Conservation (phyloP, 2,888 invertebrate genomes). For the Julus scandinavius region DNA sequence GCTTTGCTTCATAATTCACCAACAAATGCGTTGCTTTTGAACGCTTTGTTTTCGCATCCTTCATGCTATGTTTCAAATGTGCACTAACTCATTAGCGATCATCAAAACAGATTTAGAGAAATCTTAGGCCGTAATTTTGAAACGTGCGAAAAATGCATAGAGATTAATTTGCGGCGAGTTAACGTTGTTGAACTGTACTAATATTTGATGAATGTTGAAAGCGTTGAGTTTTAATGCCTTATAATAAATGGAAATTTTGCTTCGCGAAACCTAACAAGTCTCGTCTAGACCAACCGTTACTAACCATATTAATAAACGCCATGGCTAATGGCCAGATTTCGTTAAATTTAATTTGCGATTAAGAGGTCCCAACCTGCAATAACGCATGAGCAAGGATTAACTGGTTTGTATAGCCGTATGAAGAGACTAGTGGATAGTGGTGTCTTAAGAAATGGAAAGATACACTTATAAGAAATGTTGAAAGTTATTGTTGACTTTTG, state of each 20-base stretch:
- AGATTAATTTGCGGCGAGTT: conserved; percentile 39
- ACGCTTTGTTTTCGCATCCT: not conserved
- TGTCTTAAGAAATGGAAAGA: no score
- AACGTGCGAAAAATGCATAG: not conserved
- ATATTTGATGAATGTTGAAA: not conserved
- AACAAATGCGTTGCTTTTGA: not conserved
- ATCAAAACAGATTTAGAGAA: conserved; percentile 36
- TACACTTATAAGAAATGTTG: no score
- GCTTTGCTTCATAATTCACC: not conserved
- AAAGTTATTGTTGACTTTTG: no score
- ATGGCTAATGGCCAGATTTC: not conserved
- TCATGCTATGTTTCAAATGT: not conserved
- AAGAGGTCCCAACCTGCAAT: not conserved
- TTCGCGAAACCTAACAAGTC: not conserved
- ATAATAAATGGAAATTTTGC: not conserved
- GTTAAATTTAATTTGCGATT: not conserved
- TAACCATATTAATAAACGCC: not conserved
- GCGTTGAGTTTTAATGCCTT: not conserved
- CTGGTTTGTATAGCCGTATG: no score
- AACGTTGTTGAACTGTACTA: not conserved
- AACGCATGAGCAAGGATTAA: not conserved
- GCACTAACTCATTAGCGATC: conserved; percentile 8
- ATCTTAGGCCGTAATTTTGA: conserved; percentile 26
- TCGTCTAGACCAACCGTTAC: not conserved
- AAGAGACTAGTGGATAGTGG: no score